Conservation (phyloP, 2,113 vertebrate species). For the Polypterus senegalus region DNA sequence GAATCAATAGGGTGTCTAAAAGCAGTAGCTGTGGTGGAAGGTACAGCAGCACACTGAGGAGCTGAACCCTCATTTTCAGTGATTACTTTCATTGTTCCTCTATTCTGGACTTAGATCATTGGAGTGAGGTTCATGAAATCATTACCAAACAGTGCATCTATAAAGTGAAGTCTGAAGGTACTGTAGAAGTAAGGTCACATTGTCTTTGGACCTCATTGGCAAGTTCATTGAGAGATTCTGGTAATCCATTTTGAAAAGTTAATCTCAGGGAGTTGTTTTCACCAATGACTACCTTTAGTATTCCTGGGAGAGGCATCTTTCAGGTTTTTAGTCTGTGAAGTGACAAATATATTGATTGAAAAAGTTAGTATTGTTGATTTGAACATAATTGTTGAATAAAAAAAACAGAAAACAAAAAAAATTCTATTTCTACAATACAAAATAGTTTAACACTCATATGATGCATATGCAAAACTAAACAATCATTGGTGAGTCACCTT, state of each 20-base stretch:
- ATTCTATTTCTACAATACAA: too few species aligned
- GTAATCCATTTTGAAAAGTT: conserved; percentile 15
- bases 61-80: conserved; percentile 6
- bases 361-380: too few species aligned
- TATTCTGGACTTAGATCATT: conserved; percentile 16
- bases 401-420: too few species aligned
- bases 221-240: conserved; percentile 12
- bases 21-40: conserved; percentile 4
- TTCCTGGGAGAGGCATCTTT: conserved; percentile 3
- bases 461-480: too few species aligned
- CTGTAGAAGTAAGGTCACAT: conserved; percentile 8
- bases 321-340: conserved; percentile 14
- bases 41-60: conserved; percentile 5
- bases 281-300: conserved; percentile 17
- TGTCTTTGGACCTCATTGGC: conserved; percentile 14
- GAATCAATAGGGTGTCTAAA: too few species aligned
- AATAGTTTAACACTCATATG: too few species aligned
- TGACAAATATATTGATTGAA: too few species aligned
- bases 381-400: too few species aligned
- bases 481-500: too few species aligned
- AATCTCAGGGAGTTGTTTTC: conserved; percentile 17
- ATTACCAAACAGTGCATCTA: conserved; percentile 21
- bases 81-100: conserved; percentile 12
- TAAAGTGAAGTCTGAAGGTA: conserved; percentile 19
- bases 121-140: conserved; percentile 19